Evolutionary conservation across 2,888 invertebrate genomes (phyloP).

Genomic region (Onchidella celtica): DNA sequence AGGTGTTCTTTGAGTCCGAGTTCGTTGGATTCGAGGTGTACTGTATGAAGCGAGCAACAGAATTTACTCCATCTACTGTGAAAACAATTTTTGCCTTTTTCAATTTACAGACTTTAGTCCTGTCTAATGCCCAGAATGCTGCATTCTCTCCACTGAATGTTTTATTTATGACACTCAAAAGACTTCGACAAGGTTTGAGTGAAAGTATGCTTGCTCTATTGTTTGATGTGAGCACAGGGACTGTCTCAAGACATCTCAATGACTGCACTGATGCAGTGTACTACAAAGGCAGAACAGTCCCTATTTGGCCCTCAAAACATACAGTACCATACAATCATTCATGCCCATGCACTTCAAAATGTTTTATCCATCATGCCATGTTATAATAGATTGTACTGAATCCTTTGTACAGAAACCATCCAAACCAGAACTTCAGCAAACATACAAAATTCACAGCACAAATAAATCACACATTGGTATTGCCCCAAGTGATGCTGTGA

Average conservation of each 20-base stretch:
- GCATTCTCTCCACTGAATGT: background rate
- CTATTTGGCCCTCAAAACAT: slow-evolving; percentile 1
- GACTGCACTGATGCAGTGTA: slow-evolving; percentile 11
- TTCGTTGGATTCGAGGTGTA: too few species aligned
- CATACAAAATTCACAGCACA: slow-evolving; percentile 5
- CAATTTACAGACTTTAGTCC: background rate
- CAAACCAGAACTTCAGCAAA: slow-evolving; percentile 3
- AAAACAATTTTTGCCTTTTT: background rate
- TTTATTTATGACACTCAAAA: slow-evolving; percentile 5
- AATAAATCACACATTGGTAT: slow-evolving; percentile 9
- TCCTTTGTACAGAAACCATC: slow-evolving; percentile 7
- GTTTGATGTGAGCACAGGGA: background rate
- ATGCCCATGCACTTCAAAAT: slow-evolving; percentile 13
- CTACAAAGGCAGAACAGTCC: background rate
- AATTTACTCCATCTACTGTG: slow-evolving; percentile 5
- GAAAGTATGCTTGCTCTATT: slow-evolving; percentile 10
- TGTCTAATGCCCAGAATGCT: background rate
- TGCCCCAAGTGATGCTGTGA: slow-evolving; percentile 8
- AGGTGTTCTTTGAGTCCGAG: too few species aligned
- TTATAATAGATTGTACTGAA: slow-evolving; percentile 8
- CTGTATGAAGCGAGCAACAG: slow-evolving; percentile 8
- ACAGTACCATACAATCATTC: slow-evolving; percentile 12
- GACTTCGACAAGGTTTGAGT: slow-evolving; percentile 5
- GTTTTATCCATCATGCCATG: slow-evolving; percentile 12
- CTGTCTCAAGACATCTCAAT: background rate